Evolutionary conservation across 2,113 vertebrate species (phyloP).

Genomic region (Indicator maculatus): DNA sequence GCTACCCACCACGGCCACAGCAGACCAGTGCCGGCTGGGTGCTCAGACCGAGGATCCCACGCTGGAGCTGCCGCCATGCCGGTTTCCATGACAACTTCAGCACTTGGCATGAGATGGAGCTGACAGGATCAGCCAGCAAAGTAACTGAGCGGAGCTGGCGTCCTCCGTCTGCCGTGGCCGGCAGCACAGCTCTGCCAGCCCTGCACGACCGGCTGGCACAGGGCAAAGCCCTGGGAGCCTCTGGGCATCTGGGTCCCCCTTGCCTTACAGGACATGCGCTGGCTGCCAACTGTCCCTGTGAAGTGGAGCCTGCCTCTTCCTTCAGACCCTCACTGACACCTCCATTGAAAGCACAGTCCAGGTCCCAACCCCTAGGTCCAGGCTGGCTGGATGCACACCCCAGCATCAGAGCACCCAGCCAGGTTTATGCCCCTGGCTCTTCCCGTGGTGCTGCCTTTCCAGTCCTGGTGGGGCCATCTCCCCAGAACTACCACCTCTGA

Average conservation of each 20-base stretch:
- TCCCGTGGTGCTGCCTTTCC: accelerated
- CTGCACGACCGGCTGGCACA: background rate
- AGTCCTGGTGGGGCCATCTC: background rate
- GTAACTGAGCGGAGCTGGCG: conserved; percentile 40
- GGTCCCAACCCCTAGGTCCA: background rate
- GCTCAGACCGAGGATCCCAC: background rate
- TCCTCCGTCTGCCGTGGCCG: conserved; percentile 12
- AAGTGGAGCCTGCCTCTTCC: background rate
- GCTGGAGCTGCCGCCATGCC: background rate
- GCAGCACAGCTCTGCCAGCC: background rate
- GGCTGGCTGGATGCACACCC: background rate
- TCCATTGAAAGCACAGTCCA: background rate
- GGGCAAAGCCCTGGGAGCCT: background rate
- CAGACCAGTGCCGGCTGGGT: background rate
- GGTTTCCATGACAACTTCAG: conserved; percentile 71
- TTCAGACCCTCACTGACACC: accelerated
- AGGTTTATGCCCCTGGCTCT: background rate
- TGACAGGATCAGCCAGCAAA: conserved; percentile 59
- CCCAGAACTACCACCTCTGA: accelerated
- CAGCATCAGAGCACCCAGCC: accelerated
- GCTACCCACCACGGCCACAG: accelerated
- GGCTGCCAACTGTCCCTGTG: background rate
- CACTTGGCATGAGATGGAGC: conserved; percentile 55
- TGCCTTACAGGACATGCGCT: accelerated
- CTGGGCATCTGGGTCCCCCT: conserved; percentile 26